Base-by-base conservation (phyloP, 2,113 vertebrate species). In the Tyto alba region DNA sequence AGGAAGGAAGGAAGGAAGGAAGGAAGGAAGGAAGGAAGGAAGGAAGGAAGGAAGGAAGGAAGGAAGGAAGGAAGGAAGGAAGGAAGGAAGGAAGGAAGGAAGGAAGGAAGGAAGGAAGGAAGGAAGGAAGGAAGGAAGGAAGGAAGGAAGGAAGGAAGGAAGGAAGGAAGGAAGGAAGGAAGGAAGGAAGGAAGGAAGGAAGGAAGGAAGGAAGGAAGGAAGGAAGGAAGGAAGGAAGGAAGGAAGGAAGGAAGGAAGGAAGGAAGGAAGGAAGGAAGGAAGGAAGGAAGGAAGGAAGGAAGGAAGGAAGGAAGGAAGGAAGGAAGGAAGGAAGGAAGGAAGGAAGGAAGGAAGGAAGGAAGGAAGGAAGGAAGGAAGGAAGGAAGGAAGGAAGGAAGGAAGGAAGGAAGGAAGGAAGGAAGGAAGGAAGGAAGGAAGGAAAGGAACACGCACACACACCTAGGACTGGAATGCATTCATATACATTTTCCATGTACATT, bases 251-350 rank as follows among this genome's bases (percentile, higher is more conserved):
- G 5, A 11, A 18, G 19, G 7, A 15, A 29, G 25, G 10, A 5
- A 19, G 17, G 10, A 5, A 38, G 26, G 17, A 11, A 36, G 27
- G 10, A 10, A 40, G 30, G 11, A 7, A 34, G 8, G 16, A 2
- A 56, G 21, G 23, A 5, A 68, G 22, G 22, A 1, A 90, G 9
- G 6, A n/a, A n/a, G 1, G 18, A 55, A 32, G 11, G 8, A 32
- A 41, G 5, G 2, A 7, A 11, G 11, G 19, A 4, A 36, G 4
- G 3, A 2, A 34, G 32, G 3, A 4, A 40, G 43, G 4, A 3
- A 38, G 8, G 18, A 3, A 21, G 2, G 32, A 1, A 78, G 3
- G 6, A 16, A 32, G 19, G 5, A 26, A 12, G 11, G 9, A 9
- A 21, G 10, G 5, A 8, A 14, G 15, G 6, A 11, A 29, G 18